These are phyloP conservation scores for Cataglyphis altisquamis DNA, from an alignment of 2,888 invertebrate genomes.

Conservation along the genomic window DNA sequence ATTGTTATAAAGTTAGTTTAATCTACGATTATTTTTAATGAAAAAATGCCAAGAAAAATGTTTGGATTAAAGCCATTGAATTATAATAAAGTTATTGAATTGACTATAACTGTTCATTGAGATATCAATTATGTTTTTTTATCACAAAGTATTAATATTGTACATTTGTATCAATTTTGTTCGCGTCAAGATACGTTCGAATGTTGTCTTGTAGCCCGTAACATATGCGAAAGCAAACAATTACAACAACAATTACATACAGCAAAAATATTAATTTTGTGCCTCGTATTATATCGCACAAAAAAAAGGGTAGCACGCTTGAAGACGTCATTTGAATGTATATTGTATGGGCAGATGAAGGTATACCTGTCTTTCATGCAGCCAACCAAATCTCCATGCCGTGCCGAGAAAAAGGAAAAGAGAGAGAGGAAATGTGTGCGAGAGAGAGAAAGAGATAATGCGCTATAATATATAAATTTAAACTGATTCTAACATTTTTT, in stretches of 20 bases:
- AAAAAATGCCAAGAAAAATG: background rate
- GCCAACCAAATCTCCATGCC: constrained; percentile 51
- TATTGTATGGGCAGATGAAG: constrained; percentile 22
- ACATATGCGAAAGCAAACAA: background rate
- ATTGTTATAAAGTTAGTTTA: constrained; percentile 23
- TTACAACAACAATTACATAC: background rate
- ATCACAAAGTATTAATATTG: constrained; percentile 24
- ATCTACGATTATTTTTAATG: constrained; percentile 2
- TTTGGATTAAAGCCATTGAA: constrained; percentile 9
- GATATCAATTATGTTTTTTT: constrained; percentile 14
- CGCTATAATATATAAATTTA: constrained; percentile 64
- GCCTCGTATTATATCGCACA: background rate
- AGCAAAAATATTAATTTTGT: background rate
- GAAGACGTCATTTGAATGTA: constrained; percentile 29
- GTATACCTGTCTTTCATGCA: constrained; percentile 55
- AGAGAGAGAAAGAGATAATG: constrained; percentile 17
- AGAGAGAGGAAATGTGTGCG: background rate
- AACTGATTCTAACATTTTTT: constrained; percentile 63
- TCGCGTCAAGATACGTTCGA: constrained; percentile 22
- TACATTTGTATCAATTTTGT: constrained; percentile 33
- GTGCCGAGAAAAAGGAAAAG: background rate
- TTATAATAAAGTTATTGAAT: background rate
- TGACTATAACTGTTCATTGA: background rate
- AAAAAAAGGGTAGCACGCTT: constrained; percentile 11
- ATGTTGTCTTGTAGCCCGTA: constrained; percentile 5